Base-by-base conservation (phyloP, 2,797 vertebrate genomes). In the Centropyge bicolor region DNA sequence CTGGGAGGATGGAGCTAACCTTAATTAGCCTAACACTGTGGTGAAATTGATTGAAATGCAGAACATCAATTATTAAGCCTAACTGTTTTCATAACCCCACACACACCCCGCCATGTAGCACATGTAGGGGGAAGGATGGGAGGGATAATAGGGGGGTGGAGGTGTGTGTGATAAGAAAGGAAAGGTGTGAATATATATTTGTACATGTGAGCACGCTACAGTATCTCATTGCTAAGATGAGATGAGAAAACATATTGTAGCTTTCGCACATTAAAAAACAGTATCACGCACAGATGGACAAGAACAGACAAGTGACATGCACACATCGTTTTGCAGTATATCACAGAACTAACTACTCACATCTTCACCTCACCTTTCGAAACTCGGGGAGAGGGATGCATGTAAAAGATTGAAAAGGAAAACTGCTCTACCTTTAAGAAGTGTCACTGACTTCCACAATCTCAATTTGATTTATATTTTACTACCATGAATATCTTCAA, bases 1-100 rank as follows among this genome's bases (percentile, higher is more conserved):
- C 91, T 85, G 96, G 97, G 97, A 98, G 96, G 94, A 93, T 92
- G 94, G 93, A 86, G 95, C 95, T 97, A 96, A 97, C 97, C 97
- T 98, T 99, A 98, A 99, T 99, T 98, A 99, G 97, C 96, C 96
- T 94, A 95, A 96, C 95, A 96, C 95, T 94, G 88, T 95, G 93
- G 95, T 94, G 95, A 89, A 96, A 96, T 95, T 95, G 96, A 97
- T 97, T 96, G 96, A 96, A 95, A 96, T 96, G 95, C 96, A 96
- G 96, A 94, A 97, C 96, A 97, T 97, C 96, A 97, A 96, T 96
- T 96, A 95, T 96, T 97, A 95, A 95, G 94, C 91, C 92, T 95
- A 93, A 94, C 94, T 77, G 63, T 95, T 96, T 96, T 95, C 92
- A 90, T 92, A 94, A 92, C 91, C 91, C 91, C 88, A 83, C 91